Evolutionary conservation across 2,888 invertebrate species (phyloP).

Genomic region (Drosophila anomalata): DNA sequence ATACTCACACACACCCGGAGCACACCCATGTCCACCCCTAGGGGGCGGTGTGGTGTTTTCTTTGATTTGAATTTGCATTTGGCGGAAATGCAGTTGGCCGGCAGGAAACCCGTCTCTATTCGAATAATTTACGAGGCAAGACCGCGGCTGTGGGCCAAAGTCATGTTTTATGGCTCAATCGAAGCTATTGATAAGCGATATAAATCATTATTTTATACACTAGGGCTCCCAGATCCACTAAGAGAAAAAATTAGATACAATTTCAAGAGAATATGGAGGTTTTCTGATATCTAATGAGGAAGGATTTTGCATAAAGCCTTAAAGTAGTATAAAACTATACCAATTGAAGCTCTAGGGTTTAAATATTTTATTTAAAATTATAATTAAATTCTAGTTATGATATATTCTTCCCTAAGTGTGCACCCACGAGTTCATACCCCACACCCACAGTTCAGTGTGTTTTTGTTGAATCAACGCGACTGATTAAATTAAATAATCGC

Average conservation of each 20-base stretch:
- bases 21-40: slow-evolving; percentile 3
- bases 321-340: background rate
- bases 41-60: slow-evolving; percentile 2
- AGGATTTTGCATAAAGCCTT: background rate
- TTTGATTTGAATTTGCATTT: slow-evolving; percentile 39
- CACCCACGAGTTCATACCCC: slow-evolving; percentile 8
- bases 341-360: background rate
- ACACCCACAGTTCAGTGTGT: background rate
- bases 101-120: slow-evolving; percentile 33
- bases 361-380: background rate
- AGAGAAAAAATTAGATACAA: background rate
- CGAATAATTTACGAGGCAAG: slow-evolving; percentile 40
- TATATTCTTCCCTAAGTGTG: background rate
- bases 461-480: slow-evolving; percentile 25
- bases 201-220: slow-evolving; percentile 30
- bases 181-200: slow-evolving; percentile 28
- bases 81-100: slow-evolving; percentile 44
- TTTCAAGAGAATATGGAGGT: background rate
- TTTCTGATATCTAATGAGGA: background rate
- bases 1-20: slow-evolving; percentile 18
- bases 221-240: slow-evolving; percentile 3
- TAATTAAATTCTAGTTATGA: background rate
- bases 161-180: slow-evolving; percentile 44
- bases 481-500: slow-evolving; percentile 74
- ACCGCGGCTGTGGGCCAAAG: slow-evolving; percentile 9